Base-by-base conservation (phyloP, 1,140 invertebrate species). In the Drepana arcuata region DNA sequence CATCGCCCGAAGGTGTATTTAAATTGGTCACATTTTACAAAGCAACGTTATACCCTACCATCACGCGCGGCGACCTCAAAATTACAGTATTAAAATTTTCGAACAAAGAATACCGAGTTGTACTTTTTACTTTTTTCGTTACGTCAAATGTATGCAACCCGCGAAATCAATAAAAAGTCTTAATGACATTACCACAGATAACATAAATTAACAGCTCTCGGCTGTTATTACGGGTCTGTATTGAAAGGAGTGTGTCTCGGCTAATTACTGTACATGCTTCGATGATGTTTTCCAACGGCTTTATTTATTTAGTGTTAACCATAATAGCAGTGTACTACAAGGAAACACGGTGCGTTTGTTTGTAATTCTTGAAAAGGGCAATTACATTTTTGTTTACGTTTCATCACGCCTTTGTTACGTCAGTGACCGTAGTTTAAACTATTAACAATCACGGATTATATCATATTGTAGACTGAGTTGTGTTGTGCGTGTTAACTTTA, bases 301-400 rank as follows among this genome's bases (percentile, higher is more conserved):
- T 53, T 34, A 41, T 42, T 60, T 25, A 23, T 29, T 35, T 43
- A 25, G 35, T 40, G 23, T 32, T 10, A 18, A 39, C 35, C 24
- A 30, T 25, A 47, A 42, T 43, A 21, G 4, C 9, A 9, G 18
- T 21, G 9, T 21, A 21, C 18, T 21, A 21, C n/a, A 21, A 21
- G 9, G 9, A 21, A 21, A 21, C 9, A 21, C 9, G 9, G 9
- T 5, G 18, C 9, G n/a, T n/a, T n/a, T n/a, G n/a, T 32, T 16
- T 32, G 18, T 16, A 32, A 15, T 32, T 16, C 4, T 41, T 32
- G 30, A 16, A 21, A 13, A 35, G 48, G 49, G 38, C 58, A 70
- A 72, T 75, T 72, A 79, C 67, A 41, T 56, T 63, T 70, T 73
- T 68, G 59, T 73, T 48, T 59, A 71, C 61, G 71, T 57, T 63